Evolutionary conservation across 2,113 vertebrate species (phyloP), one percentile per base, ranked within the genome.

Genomic region (Cyprinodon brontotheroides): DNA sequence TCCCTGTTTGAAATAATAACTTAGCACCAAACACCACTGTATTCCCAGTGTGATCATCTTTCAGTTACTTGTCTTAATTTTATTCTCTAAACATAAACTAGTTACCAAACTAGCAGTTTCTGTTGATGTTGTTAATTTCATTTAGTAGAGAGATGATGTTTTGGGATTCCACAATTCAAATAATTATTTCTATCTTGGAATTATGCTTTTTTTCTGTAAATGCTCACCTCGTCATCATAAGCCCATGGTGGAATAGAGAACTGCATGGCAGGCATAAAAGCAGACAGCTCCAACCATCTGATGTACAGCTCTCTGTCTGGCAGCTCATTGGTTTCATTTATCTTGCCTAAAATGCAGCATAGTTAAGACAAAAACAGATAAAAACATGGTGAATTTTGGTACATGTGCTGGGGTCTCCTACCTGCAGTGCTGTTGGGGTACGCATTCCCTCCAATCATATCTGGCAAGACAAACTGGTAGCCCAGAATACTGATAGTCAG

Each of bases 191-290:
- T 14, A 57, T 10, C 9, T 15, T n/a, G 38, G 48, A 60, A 11
- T 70, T 12, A 47, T 11, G 61, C 50, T 2, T 29, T 62, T 61
- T 29, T 29, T 29, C 29, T 29, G 29, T 10, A 17, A 12, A 71
- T 37, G 36, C 81, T 89, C 65, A 93, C 92, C 76, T 97, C 95
- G 1, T 89, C 84, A 65, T 97, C 96, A 0, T 97, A 99, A 11
- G 92, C 92, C 97, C 98, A 99, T 0, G 98, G 98, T 0, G 97
- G 98, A 47, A 98, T 94, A 11, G 98, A 97, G 81, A 99, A 99
- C 92, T 98, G 96, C 98, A 99, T 97, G 59, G 96, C 96, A 0
- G 97, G 97, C 97, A 99, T 96, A 92, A 99, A 99, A 22, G 98
- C 96, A 0, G 96, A 96, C 63, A 99, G 91, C 89, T 99, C 97